Evolutionary conservation across 53 echinoderm and acorn worm species (phyloP), one percentile per base, ranked within the genome.

Genomic region (Mesocentrotus franciscanus): DNA sequence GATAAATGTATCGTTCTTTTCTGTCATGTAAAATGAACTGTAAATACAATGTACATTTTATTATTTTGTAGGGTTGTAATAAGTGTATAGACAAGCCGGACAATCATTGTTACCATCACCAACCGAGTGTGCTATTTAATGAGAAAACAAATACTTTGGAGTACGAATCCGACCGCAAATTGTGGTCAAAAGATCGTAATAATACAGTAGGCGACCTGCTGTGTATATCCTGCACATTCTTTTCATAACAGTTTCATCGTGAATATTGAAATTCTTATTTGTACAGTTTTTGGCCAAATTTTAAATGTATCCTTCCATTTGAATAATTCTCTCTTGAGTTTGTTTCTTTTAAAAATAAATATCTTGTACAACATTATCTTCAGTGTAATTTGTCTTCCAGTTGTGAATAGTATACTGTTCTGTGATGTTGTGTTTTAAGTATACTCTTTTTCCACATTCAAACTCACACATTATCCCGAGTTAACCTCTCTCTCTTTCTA

Each of bases 1-100:
- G 10, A 29, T 10, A 33, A 76, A 14, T 78, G 36, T 36, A 79
- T 79, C 35, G 7, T 49, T 49, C 49, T 12, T 84, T 18, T 49
- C 13, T 78, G 78, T 78, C 32, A 12, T 78, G 32, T 84, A 49
- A 13, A 85, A 0, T 58, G 15, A 57, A 58, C 56, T 87, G 87
- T 87, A 87, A 87, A 87, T 87, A 87, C 87, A 87, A 57, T 87
- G 87, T 87, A 87, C 87, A 87, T 58, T n/a, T 57, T 27, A 58
- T 87, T 57, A 58, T 58, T 87, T 5, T 87, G 87, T 87, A 87
- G 87, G 58, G 57, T 87, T n/a, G 13, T 87, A 56, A 58, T 87
- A 58, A 29, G 59, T 27, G 87, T 87, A 58, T 56, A 58, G 27
- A 24, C 58, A 87, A 58, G 0, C 12, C 27, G 13, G 87, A 87